Evolutionary conservation across 2,888 invertebrate species (phyloP).

Genomic region (Spilosoma lubricipeda): DNA sequence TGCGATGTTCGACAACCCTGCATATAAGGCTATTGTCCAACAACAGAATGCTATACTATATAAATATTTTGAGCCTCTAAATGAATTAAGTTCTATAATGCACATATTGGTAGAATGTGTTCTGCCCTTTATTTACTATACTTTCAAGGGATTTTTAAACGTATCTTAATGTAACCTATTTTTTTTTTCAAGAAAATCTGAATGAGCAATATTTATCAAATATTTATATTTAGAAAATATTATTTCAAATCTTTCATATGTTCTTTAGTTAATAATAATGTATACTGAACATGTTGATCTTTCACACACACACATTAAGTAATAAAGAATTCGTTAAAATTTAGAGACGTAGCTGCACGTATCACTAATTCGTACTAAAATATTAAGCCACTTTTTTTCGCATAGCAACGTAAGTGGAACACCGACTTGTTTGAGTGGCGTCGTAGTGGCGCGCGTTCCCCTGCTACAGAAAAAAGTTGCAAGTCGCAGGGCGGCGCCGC

Average conservation of each 20-base stretch:
- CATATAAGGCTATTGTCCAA: slow-evolving; percentile 28
- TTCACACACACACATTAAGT: too few species aligned
- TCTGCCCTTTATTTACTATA: background rate
- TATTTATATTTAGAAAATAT: background rate
- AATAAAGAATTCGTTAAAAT: background rate
- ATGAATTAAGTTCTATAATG: background rate
- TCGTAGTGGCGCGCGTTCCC: slow-evolving; percentile 77
- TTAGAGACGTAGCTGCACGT: too few species aligned
- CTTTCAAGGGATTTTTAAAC: background rate
- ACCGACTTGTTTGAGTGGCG: slow-evolving; percentile 66
- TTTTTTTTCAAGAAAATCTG: too few species aligned
- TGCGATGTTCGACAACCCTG: slow-evolving; percentile 52
- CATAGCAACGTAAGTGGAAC: slow-evolving; percentile 44
- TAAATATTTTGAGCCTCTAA: background rate
- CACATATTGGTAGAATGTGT: background rate
- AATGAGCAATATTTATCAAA: too few species aligned
- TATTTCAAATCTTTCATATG: background rate
- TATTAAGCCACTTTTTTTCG: background rate
- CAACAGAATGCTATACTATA: slow-evolving; percentile 27
- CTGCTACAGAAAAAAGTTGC: slow-evolving; percentile 84
- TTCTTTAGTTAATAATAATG: background rate
- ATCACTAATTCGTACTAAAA: background rate
- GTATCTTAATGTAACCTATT: too few species aligned
- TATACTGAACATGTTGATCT: background rate
- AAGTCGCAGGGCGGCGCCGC: slow-evolving; percentile 83